Conservation (phyloP, 2,888 invertebrate species). For the Noctuana brunneofusca region DNA sequence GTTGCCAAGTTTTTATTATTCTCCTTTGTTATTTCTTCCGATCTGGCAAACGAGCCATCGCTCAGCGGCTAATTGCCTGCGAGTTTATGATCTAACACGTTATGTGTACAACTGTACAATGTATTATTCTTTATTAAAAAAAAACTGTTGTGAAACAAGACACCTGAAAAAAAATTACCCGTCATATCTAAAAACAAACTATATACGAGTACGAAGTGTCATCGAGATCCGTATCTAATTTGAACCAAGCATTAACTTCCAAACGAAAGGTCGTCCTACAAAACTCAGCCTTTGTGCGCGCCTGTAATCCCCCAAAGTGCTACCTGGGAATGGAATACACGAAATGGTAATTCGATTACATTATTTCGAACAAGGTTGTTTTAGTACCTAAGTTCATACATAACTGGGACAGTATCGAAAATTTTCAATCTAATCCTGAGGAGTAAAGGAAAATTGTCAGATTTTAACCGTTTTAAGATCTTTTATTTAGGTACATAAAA, state of each 20-base stretch:
- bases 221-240: constrained; percentile 21
- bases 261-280: constrained; percentile 46
- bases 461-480: no score
- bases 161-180: background rate
- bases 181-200: background rate
- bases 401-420: background rate
- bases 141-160: background rate
- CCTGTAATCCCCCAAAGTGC: constrained; percentile 53
- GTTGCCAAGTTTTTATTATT: constrained; percentile 39
- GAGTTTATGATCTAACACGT: constrained; percentile 15
- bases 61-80: constrained; percentile 33
- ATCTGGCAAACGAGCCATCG: constrained; percentile 30
- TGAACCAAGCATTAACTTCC: constrained; percentile 37
- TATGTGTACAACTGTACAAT: background rate
- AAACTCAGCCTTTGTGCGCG: constrained; percentile 42
- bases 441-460: background rate
- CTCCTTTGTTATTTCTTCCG: constrained; percentile 35
- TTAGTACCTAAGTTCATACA: constrained; percentile 5
- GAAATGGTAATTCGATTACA: constrained; percentile 50
- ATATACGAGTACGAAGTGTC: background rate
- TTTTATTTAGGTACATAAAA: no score
- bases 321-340: constrained; percentile 38
- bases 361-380: constrained; percentile 33
- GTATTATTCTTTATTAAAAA: background rate
- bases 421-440: background rate